phyloP scores from a whole-genome alignment of 2,797 vertebrate genomes.

The Pteronotus mesoamericanus region DNA sequence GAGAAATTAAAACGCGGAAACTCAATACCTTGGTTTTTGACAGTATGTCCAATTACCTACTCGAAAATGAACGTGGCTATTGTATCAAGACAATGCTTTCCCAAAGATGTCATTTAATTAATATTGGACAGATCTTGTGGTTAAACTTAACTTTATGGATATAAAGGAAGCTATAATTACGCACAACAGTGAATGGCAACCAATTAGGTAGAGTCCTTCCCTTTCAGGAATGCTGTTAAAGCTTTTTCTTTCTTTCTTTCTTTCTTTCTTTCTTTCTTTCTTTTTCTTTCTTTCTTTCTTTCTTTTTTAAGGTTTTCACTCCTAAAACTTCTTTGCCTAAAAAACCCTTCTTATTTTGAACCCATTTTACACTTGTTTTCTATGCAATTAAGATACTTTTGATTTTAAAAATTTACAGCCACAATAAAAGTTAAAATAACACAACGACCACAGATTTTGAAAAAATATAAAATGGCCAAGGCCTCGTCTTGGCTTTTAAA shows the following conservation, averaged over 20 bases:
- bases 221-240: neutral
- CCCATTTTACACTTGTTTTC: constrained; percentile 55
- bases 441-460: constrained; percentile 54
- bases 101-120: constrained; percentile 54
- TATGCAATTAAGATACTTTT: constrained; percentile 49
- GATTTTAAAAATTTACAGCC: constrained; percentile 60
- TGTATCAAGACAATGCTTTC: constrained; percentile 53
- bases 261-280: too few species aligned
- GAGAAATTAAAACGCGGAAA: constrained; percentile 66
- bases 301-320: neutral
- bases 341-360: neutral
- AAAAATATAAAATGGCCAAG: constrained; percentile 51
- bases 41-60: constrained; percentile 53
- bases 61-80: constrained; percentile 63
- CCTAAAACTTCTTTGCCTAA: neutral
- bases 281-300: too few species aligned
- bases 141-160: constrained; percentile 50
- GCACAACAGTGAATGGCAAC: constrained; percentile 39
- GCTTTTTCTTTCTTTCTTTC: too few species aligned
- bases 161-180: constrained; percentile 52
- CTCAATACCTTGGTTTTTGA: constrained; percentile 14
- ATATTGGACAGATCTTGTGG: constrained; percentile 35
- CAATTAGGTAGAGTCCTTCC: constrained; percentile 53
- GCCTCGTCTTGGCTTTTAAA: constrained; percentile 69
- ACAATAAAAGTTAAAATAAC: constrained; percentile 63